Conservation (phyloP, 53 echinoderm and acorn worm species). For the Luidia sarsii region DNA sequence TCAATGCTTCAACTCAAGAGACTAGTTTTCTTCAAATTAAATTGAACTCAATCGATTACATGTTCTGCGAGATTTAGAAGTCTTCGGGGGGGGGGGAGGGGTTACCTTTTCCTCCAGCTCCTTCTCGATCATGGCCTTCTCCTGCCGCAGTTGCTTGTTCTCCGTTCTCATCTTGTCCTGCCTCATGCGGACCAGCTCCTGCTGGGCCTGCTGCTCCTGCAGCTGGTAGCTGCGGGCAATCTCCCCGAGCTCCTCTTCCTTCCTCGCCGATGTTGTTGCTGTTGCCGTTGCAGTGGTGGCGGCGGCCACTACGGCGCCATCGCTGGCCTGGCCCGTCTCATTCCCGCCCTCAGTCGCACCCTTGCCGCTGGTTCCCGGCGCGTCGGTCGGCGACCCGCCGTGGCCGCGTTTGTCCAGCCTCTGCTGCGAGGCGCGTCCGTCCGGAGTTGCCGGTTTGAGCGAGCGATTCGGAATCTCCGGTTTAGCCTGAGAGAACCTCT, state of each 20-base stretch:
- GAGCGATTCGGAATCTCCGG: slow-evolving; percentile 44
- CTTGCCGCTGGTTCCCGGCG: no score
- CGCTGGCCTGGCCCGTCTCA: neutral
- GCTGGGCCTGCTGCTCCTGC: slow-evolving; percentile 61
- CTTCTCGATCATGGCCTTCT: slow-evolving; percentile 74
- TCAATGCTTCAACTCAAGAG: no score
- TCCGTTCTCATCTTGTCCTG: slow-evolving; percentile 66
- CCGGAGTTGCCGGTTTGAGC: slow-evolving; percentile 19
- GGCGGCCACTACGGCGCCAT: no score
- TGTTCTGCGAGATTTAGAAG: no score
- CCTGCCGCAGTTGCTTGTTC: slow-evolving; percentile 75
- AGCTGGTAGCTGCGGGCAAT: slow-evolving; percentile 33
- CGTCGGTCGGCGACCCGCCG: no score
- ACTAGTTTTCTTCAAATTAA: no score
- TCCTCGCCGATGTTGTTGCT: no score
- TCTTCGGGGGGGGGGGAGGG: no score
- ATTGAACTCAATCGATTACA: no score
- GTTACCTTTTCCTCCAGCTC: slow-evolving; percentile 47
- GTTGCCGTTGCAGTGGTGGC: no score
- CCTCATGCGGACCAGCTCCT: slow-evolving; percentile 71
- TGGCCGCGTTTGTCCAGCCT: neutral
- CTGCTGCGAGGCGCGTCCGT: neutral
- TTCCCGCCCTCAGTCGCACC: neutral
- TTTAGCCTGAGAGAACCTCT: neutral
- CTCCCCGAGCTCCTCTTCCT: neutral